Evolutionary conservation across 2,113 vertebrate genomes (phyloP), one percentile per base, ranked within the genome.

Genomic region (Cryptotis parvus): DNA sequence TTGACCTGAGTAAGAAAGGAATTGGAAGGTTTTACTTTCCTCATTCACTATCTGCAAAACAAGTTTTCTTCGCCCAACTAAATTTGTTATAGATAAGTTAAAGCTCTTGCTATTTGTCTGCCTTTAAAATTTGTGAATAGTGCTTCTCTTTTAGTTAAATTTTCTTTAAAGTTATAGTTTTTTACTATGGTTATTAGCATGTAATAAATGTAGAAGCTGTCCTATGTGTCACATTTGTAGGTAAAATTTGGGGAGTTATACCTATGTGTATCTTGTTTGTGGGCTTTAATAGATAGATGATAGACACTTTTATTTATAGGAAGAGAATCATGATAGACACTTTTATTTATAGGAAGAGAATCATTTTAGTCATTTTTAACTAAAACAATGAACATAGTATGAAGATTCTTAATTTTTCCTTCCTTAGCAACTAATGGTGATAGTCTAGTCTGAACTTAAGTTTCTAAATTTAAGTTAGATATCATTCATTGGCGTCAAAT

Each of bases 401-500:
- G 65, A 69, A 77, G 26, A 26, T 37, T 41, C 3, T 39, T 12
- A 55, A 18, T 15, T 75, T 69, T 78, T 52, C 11, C 2, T 49
- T 81, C 29, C 73, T 70, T 26, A 45, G 41, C 84, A 91, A 87
- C 84, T 66, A 87, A 91, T 3, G 76, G 12, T 45, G 65, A 78
- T 9, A 49, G 45, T 63, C 49, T 1, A 55, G 26, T 22, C 37
- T 63, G 78, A 87, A 39, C 41, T 74, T 45, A 73, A 16, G 41
- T 88, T 68, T 78, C 39, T 65, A 55, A 35, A 9, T 66, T 4
- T 7, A 35, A 9, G 58, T 4, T 7, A 58, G 22, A 58, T 58
- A 24, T 58, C 15, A 58, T 58, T 58, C 24, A 58, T 20, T 58
- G 18, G 18, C 4, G 3, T 49, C 45, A 49, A 49, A 6, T 49